Conservation (phyloP, 2,113 vertebrate species). For the Benitochromis conjunctus region DNA sequence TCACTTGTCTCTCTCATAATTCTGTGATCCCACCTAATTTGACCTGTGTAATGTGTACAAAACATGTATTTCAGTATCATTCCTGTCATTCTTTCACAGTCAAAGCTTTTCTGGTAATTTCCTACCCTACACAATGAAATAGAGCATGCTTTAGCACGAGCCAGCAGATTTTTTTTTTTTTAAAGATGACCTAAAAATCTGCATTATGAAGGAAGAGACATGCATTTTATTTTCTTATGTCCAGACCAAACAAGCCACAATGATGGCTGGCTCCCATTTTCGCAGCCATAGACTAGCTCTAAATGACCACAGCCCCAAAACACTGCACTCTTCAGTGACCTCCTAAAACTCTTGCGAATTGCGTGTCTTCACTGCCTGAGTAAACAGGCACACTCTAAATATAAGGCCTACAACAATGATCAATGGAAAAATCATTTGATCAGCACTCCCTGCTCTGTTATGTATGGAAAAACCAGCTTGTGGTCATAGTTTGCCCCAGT, state of each 20-base stretch:
- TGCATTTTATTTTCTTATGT: background rate
- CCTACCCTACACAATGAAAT: background rate
- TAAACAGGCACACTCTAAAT: background rate
- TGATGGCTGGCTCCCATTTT: conserved; percentile 3
- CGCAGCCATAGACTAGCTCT: background rate
- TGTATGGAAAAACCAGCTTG: background rate
- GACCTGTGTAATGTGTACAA: background rate
- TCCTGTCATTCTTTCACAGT: background rate
- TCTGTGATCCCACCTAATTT: background rate
- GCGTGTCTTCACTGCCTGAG: background rate
- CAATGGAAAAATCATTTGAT: background rate
- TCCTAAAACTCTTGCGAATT: background rate
- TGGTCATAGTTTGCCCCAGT: rapidly evolving
- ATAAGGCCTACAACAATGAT: background rate
- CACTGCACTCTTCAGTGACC: background rate
- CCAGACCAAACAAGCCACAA: background rate
- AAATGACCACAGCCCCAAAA: conserved; percentile 26
- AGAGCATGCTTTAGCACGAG: background rate
- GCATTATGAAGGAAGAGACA: background rate
- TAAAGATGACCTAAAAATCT: background rate
- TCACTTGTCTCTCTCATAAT: background rate
- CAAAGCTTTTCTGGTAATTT: background rate
- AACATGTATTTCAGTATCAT: background rate
- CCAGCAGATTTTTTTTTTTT: background rate
- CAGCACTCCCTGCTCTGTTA: background rate